Evolutionary conservation across 2,888 invertebrate species (phyloP).

Genomic region (Galeruca laticollis): DNA sequence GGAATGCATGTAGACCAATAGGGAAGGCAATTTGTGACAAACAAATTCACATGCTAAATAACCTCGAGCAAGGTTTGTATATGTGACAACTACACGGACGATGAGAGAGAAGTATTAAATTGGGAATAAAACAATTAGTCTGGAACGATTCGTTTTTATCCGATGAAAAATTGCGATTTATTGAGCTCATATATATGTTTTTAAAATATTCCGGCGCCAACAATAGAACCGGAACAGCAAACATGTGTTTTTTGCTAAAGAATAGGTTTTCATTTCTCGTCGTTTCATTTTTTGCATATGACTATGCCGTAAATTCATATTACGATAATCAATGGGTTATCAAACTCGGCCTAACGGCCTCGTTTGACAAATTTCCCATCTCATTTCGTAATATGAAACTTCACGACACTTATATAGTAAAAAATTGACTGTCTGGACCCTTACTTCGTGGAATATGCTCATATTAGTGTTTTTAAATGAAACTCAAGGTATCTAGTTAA

Average conservation of each 20-base stretch:
- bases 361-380: too few species aligned
- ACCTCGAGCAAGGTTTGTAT: conserved; percentile 53
- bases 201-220: conserved; percentile 1
- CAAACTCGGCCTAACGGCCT: too few species aligned
- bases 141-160: conserved; percentile 23
- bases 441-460: too few species aligned
- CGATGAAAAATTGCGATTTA: conserved; percentile 32
- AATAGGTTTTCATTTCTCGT: background rate
- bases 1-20: conserved; percentile 66
- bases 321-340: too few species aligned
- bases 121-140: conserved; percentile 44
- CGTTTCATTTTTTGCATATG: background rate
- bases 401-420: too few species aligned
- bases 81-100: conserved; percentile 50
- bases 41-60: conserved; percentile 62
- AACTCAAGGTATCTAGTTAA: too few species aligned
- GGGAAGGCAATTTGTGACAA: conserved; percentile 66
- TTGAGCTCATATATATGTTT: conserved; percentile 17
- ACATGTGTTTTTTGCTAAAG: conserved; percentile 10
- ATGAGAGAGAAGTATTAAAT: conserved; percentile 42
- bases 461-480: too few species aligned
- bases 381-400: too few species aligned
- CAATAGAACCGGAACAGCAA: background rate
- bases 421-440: too few species aligned
- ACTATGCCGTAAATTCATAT: too few species aligned